Conservation (phyloP, 2,888 invertebrate genomes). For the Caradrina kadenii region DNA sequence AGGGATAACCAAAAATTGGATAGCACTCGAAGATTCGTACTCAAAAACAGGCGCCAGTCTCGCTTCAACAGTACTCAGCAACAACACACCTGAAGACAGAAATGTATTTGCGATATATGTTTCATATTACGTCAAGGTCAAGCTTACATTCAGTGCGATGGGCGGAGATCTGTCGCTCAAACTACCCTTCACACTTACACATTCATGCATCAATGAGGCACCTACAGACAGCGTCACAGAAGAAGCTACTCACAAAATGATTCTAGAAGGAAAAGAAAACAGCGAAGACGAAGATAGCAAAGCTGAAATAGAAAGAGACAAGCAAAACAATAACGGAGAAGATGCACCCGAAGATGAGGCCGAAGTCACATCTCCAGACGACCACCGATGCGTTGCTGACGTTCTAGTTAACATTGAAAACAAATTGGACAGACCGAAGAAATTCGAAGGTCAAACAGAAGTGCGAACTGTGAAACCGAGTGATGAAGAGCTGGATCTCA, state of each 20-base stretch:
- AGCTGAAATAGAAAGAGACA: slow-evolving; percentile 79
- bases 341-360: slow-evolving; percentile 72
- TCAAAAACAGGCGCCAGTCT: slow-evolving; percentile 92
- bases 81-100: slow-evolving; percentile 92
- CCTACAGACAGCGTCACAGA: slow-evolving; percentile 89
- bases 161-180: slow-evolving; percentile 95
- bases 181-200: slow-evolving; percentile 95
- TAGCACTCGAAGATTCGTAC: slow-evolving; percentile 96
- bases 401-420: slow-evolving; percentile 87
- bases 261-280: slow-evolving; percentile 86
- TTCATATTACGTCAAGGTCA: slow-evolving; percentile 97
- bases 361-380: slow-evolving; percentile 80
- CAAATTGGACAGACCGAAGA: slow-evolving; percentile 84
- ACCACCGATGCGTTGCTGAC: slow-evolving; percentile 82
- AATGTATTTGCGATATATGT: slow-evolving; percentile 98
- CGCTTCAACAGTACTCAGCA: slow-evolving; percentile 91
- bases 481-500: slow-evolving; percentile 87
- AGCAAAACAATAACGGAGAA: slow-evolving; percentile 81
- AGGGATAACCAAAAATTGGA: slow-evolving; percentile 97
- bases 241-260: slow-evolving; percentile 87
- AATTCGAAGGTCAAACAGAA: slow-evolving; percentile 81
- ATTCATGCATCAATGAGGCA: slow-evolving; percentile 92
- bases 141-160: slow-evolving; percentile 94
- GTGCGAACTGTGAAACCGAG: slow-evolving; percentile 79
- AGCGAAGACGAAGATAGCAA: slow-evolving; percentile 86